Evolutionary conservation across 2,888 invertebrate genomes (phyloP), one percentile per base, ranked within the genome.

Genomic region (Drosophila infuscata): DNA sequence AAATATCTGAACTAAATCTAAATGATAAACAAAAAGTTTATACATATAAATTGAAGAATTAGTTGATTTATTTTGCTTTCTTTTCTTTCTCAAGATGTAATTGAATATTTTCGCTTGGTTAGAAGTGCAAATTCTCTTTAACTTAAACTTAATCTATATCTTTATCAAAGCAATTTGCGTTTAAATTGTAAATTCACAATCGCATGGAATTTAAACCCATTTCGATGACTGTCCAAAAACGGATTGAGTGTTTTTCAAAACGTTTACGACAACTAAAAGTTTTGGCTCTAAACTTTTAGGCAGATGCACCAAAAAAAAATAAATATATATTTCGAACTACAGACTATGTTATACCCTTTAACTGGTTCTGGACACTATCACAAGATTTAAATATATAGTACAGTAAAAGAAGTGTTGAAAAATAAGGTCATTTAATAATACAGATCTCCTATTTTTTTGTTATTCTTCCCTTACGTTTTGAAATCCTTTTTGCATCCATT

Each of bases 251-350:
- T 64, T 67, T 52, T 78, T n/a, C 41, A 67, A 76, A 81, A 43
- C 78, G 77, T 81, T 81, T 68, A 78, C 68, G 72, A 72, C 65
- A 81, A 51, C 59, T 65, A 72, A 72, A 78, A 76, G 61, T 68
- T 80, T 76, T 41, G 35, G 76, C 57, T 56, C 35, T 41, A 38
- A 61, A 29, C 54, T 54, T 54, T 54, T 36, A 7, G 11, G 17
- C 7, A 17, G n/a, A 54, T 11, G 17, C 17, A 4, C 46, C 8
- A 48, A 6, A 15, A 4, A 35, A 71, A 49, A 61, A 51, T n/a
- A 58, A 30, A 25, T 25, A n/a, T n/a, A 48, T 8, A 29, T 41
- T 32, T n/a, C 8, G 17, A 41, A 20, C 0, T 20, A 3, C 12
- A 11, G 41, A 20, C 41, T 57, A 17, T 7, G 3, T 2, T 9